Percentiles rank a stretch among this genome's conserved stretches.
phyloP scores from a whole-genome alignment of 1,140 invertebrate species.

The Nixonia krombeini region DNA sequence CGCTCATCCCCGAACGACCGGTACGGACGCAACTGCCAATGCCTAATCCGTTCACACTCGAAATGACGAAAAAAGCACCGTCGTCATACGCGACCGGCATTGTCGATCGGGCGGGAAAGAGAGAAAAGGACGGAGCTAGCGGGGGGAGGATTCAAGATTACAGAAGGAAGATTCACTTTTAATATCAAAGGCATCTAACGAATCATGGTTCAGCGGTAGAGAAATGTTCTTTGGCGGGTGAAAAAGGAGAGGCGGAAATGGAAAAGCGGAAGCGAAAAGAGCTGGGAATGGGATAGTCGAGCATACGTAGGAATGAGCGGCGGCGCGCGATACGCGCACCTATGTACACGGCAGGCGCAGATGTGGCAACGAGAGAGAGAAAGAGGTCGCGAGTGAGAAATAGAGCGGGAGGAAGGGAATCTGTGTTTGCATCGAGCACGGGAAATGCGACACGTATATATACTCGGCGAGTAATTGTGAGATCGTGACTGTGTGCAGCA shows the following conservation, averaged over 20 bases:
- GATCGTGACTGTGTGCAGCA: slow-evolving; percentile 27
- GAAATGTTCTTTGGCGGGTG: slow-evolving; percentile 7
- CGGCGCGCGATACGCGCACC: too few relatives aligned
- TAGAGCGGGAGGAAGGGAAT: slow-evolving; percentile 1
- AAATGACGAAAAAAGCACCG: too few relatives aligned
- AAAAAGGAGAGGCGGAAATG: slow-evolving; percentile 6
- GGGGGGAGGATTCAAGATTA: background rate
- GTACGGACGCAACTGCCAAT: too few relatives aligned
- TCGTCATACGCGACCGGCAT: too few relatives aligned
- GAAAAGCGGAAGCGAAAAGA: slow-evolving; percentile 26
- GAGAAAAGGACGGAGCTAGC: too few relatives aligned
- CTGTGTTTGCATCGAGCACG: background rate
- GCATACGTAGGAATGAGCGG: slow-evolving; percentile 32
- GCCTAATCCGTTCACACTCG: too few relatives aligned
- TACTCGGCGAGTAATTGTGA: background rate
- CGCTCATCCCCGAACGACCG: too few relatives aligned
- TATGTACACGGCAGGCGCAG: slow-evolving; percentile 21
- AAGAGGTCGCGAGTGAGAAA: background rate
- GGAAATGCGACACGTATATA: background rate
- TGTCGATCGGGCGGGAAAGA: too few relatives aligned
- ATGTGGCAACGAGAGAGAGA: slow-evolving; percentile 1
- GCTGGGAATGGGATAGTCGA: slow-evolving; percentile 18
- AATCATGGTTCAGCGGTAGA: slow-evolving; percentile 4
- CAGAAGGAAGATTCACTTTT: slow-evolving; percentile 11
- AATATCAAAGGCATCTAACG: slow-evolving; percentile 5